Evolutionary conservation across 1,140 invertebrate species (phyloP).

Genomic region (Cotesia glomerata): DNA sequence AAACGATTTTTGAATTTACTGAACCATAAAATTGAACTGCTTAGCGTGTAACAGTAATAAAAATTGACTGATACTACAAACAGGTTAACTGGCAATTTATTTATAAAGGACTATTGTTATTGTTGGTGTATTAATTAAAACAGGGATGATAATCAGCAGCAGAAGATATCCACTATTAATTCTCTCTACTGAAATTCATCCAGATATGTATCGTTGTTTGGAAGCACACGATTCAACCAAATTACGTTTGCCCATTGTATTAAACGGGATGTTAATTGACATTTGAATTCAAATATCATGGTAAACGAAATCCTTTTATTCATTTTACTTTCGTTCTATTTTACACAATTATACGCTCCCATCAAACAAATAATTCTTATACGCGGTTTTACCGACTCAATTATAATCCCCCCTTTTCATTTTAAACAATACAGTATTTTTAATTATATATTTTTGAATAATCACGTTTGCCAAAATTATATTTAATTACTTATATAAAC

Average conservation of each 20-base stretch:
- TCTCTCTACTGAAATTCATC: not conserved
- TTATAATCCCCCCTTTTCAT: not conserved
- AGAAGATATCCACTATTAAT: not conserved
- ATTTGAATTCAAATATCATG: conserved; percentile 42
- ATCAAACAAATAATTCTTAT: not conserved
- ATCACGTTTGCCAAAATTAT: no score
- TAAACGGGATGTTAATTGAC: conserved; percentile 41
- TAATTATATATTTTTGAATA: not conserved
- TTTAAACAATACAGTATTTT: not conserved
- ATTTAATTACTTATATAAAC: no score
- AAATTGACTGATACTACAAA: no score
- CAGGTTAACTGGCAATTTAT: no score
- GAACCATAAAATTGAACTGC: no score
- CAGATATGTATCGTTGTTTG: not conserved
- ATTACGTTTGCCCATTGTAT: conserved; percentile 37
- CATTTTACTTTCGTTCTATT: not conserved
- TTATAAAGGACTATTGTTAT: no score
- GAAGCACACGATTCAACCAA: conserved; percentile 36
- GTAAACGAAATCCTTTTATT: conserved; percentile 6
- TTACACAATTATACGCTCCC: not conserved
- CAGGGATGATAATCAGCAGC: not conserved
- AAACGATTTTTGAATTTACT: no score
- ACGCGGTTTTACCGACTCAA: not conserved
- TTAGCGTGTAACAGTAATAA: no score
- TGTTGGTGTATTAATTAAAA: not conserved